Percentiles rank a stretch among this genome's conserved stretches.
phyloP scores from a whole-genome alignment of 2,113 vertebrate genomes.

The Rana temporaria region DNA sequence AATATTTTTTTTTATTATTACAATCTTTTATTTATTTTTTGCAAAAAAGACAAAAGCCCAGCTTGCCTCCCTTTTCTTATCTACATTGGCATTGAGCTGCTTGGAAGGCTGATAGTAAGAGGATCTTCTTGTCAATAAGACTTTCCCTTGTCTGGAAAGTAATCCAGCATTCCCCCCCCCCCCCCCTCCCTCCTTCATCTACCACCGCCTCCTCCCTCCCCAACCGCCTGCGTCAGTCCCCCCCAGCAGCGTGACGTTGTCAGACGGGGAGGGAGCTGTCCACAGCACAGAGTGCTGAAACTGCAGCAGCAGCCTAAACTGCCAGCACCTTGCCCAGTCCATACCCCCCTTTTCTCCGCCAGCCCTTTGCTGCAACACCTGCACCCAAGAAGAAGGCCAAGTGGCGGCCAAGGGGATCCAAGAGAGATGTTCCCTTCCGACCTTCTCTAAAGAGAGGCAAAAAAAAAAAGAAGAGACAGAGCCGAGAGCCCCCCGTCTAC shows the following conservation, averaged over 20 bases:
- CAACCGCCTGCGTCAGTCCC: constrained; percentile 55
- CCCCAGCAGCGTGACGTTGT: constrained; percentile 67
- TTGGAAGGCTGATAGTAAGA: constrained; percentile 14
- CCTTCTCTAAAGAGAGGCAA: not conserved
- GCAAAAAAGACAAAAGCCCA: too few relatives aligned
- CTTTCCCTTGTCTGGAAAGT: not conserved
- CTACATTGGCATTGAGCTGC: not conserved
- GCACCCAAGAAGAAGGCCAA: not conserved
- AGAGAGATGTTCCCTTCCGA: not conserved
- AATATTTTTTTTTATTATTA: too few relatives aligned
- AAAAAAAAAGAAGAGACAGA: not conserved
- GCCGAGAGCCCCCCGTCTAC: constrained; percentile 37
- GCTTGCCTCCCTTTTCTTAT: not conserved
- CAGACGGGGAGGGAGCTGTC: constrained; percentile 75
- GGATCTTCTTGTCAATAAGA: constrained; percentile 3
- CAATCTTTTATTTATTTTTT: too few relatives aligned
- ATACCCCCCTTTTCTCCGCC: constrained; percentile 47
- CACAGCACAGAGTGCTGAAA: constrained; percentile 78
- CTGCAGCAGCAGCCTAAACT: constrained; percentile 70
- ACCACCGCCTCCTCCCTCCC: not conserved
- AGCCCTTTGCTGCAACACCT: not conserved
- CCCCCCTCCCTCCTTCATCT: too few relatives aligned
- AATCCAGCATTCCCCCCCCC: not conserved
- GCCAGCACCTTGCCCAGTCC: constrained; percentile 58
- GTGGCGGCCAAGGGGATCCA: not conserved